These are phyloP conservation scores for Lophius americanus DNA, from an alignment of 2,797 vertebrate genomes.

Conservation along the genomic window DNA sequence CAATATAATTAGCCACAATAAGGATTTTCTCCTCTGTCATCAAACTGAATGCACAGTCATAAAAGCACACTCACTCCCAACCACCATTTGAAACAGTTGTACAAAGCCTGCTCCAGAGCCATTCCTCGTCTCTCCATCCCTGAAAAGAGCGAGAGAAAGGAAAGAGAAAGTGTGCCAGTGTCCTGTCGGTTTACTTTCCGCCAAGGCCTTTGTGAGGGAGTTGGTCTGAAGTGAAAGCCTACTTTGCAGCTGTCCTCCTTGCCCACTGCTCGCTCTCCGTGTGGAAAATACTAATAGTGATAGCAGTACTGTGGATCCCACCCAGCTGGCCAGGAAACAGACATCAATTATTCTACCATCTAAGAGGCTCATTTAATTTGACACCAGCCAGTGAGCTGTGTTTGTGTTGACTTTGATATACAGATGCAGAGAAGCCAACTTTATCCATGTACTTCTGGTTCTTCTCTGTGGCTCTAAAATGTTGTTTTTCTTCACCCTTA, in stretches of 20 bases:
- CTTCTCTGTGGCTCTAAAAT: neutral
- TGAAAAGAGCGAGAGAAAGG: constrained; percentile 61
- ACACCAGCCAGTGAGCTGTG: constrained; percentile 57
- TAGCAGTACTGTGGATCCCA: constrained; percentile 54
- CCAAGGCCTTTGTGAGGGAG: constrained; percentile 68
- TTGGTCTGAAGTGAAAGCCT: constrained; percentile 73
- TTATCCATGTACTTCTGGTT: constrained; percentile 19
- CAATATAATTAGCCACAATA: constrained; percentile 32
- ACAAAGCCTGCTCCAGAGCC: constrained; percentile 45
- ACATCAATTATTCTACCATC: constrained; percentile 68
- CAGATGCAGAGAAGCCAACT: constrained; percentile 34
- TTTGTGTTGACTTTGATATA: constrained; percentile 41
- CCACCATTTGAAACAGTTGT: constrained; percentile 43
- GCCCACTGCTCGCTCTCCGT: constrained; percentile 71
- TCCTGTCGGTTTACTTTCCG: constrained; percentile 74
- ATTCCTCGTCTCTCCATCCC: constrained; percentile 58
- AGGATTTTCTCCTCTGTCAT: constrained; percentile 43
- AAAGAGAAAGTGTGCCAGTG: constrained; percentile 74
- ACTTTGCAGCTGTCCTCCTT: constrained; percentile 80
- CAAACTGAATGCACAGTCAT: constrained; percentile 48
- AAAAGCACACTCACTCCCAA: constrained; percentile 33
- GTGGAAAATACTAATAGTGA: constrained; percentile 81
- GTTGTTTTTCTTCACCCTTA: no score
- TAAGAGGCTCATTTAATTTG: constrained; percentile 65
- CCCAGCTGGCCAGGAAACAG: constrained; percentile 78